Evolutionary conservation across 2,888 invertebrate genomes (phyloP).

Genomic region (Trimorus sp.): DNA sequence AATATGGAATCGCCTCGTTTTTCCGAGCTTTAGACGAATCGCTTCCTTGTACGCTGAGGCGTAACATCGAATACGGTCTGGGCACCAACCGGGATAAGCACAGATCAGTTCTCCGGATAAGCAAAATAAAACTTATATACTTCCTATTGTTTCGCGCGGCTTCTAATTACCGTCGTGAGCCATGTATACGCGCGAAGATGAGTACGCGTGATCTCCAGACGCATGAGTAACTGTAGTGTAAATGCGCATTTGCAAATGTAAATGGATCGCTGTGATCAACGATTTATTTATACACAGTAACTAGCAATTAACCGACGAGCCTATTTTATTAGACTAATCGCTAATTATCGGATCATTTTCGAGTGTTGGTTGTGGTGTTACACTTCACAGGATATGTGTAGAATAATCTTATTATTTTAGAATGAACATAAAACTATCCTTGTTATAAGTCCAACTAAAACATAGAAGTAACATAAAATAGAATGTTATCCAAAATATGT

Average conservation of each 20-base stretch:
- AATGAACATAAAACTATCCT: too few relatives aligned
- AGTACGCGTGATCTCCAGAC: slow-evolving; percentile 48
- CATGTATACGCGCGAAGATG: slow-evolving; percentile 66
- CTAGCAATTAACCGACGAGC: not conserved
- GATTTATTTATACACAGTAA: slow-evolving; percentile 18
- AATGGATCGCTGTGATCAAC: slow-evolving; percentile 27
- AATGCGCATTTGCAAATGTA: slow-evolving; percentile 43
- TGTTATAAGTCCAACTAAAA: too few relatives aligned
- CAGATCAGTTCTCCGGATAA: slow-evolving; percentile 77
- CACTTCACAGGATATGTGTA: too few relatives aligned
- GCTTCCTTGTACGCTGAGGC: slow-evolving; percentile 59
- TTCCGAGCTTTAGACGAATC: slow-evolving; percentile 59
- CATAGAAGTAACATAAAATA: too few relatives aligned
- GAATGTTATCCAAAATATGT: too few relatives aligned
- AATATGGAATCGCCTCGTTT: slow-evolving; percentile 57
- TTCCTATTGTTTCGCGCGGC: slow-evolving; percentile 79
- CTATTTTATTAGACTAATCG: not conserved
- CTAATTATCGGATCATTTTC: not conserved
- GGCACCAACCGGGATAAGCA: slow-evolving; percentile 62
- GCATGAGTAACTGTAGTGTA: slow-evolving; percentile 58
- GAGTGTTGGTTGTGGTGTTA: too few relatives aligned
- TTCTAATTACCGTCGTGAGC: slow-evolving; percentile 77
- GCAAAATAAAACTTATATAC: slow-evolving; percentile 79
- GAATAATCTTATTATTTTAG: too few relatives aligned
- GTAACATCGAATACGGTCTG: slow-evolving; percentile 59